phyloP scores from a whole-genome alignment of 2,888 invertebrate genomes.

The Syrphus vitripennis region DNA sequence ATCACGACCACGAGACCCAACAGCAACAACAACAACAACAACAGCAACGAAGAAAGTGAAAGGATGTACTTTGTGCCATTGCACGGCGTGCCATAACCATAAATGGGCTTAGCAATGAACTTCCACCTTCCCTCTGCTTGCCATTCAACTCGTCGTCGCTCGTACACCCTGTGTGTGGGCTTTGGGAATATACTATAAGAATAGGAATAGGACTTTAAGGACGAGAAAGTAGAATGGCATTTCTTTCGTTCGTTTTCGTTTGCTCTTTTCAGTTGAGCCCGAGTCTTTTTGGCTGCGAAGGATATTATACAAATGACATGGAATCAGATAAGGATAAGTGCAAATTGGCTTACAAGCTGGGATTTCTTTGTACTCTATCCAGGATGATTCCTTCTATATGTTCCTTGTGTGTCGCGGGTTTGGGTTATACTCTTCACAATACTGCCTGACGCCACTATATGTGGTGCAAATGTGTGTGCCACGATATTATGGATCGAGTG shows the following conservation, averaged over 20 bases:
- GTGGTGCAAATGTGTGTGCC: conserved; percentile 68
- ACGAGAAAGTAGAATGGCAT: conserved; percentile 25
- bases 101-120: conserved; percentile 81
- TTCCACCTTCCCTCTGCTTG: conserved; percentile 68
- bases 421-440: conserved; percentile 28
- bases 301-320: conserved; percentile 81
- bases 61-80: conserved; percentile 75
- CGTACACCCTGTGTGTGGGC: neutral
- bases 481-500: conserved; percentile 63
- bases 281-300: conserved; percentile 69
- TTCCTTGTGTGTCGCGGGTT: conserved; percentile 19
- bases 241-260: conserved; percentile 19
- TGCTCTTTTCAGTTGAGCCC: neutral
- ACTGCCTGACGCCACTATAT: conserved; percentile 53
- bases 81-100: conserved; percentile 81
- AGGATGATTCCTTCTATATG: conserved; percentile 48
- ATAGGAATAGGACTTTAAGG: neutral
- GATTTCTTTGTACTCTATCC: conserved; percentile 76
- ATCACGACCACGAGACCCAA: conserved; percentile 44
- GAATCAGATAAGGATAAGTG: conserved; percentile 82
- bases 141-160: neutral
- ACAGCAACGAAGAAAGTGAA: conserved; percentile 50
- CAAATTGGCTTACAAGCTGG: conserved; percentile 81
- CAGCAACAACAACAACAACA: conserved; percentile 57
- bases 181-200: neutral